Percentiles rank a stretch among this genome's conserved stretches.
phyloP scores from a whole-genome alignment of 1,140 invertebrate genomes.

The Stegodyphus dumicola region DNA sequence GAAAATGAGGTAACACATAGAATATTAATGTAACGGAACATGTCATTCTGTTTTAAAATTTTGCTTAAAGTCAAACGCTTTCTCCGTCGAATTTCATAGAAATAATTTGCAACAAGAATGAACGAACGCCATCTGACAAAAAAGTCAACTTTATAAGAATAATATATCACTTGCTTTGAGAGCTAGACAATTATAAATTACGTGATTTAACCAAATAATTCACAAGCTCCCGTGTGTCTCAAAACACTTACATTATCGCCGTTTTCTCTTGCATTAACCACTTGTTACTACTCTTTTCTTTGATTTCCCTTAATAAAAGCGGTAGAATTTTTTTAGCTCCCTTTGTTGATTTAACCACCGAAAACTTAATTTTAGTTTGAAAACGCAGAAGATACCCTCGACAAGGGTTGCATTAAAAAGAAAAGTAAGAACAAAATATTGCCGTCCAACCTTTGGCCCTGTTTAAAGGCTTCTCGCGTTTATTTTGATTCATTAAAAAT shows the following conservation, averaged over 20 bases:
- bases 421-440: conserved; percentile 25
- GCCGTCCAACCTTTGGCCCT: conserved; percentile 34
- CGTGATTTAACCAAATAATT: conserved; percentile 38
- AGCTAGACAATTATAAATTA: conserved; percentile 25
- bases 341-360: conserved; percentile 51
- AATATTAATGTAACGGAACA: no score
- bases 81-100: no score
- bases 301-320: conserved; percentile 29
- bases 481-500: conserved; percentile 62
- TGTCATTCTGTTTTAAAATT: no score
- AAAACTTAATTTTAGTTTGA: conserved; percentile 59
- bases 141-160: no score
- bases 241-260: conserved; percentile 34
- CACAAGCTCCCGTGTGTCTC: background rate
- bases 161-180: no score
- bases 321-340: conserved; percentile 4
- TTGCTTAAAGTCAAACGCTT: no score
- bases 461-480: conserved; percentile 42
- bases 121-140: no score
- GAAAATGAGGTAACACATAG: no score
- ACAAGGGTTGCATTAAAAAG: conserved; percentile 47
- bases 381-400: conserved; percentile 35
- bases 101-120: no score
- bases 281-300: conserved; percentile 37
- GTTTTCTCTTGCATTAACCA: conserved; percentile 51